These are phyloP conservation scores for Labrus mixtus DNA, from an alignment of 2,113 vertebrate species.

Conservation along the genomic window DNA sequence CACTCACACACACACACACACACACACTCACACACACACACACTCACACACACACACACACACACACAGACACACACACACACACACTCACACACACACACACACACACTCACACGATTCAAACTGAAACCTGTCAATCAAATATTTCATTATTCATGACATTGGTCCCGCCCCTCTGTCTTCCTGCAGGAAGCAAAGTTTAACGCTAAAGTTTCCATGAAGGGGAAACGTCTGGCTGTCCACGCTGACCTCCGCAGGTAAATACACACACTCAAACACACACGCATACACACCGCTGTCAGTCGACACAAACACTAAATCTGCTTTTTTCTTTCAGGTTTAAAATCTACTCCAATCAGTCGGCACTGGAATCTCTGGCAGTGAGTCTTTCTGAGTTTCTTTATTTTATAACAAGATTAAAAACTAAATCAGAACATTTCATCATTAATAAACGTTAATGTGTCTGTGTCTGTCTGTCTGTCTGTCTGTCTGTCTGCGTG, in stretches of 20 bases:
- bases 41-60: conserved; percentile 9
- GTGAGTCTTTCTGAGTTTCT: conserved; percentile 70
- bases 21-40: neutral
- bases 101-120: conserved; percentile 1
- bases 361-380: conserved; percentile 92
- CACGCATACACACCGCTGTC: no score
- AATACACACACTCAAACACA: no score
- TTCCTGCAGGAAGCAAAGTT: conserved; percentile 88
- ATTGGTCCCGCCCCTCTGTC: neutral
- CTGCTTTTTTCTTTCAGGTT: conserved; percentile 83
- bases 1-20: conserved; percentile 23
- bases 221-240: conserved; percentile 86
- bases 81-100: neutral
- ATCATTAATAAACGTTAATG: no score
- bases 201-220: conserved; percentile 90
- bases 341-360: conserved; percentile 95
- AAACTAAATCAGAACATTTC: no score
- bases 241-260: conserved; percentile 92
- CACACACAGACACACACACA: conserved; percentile 12
- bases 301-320: no score
- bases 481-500: no score
- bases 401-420: no score
- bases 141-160: neutral
- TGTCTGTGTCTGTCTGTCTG: no score
- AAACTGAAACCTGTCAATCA: neutral